Conservation (phyloP, 2,888 invertebrate species). For the Dicyrtomina minuta region DNA sequence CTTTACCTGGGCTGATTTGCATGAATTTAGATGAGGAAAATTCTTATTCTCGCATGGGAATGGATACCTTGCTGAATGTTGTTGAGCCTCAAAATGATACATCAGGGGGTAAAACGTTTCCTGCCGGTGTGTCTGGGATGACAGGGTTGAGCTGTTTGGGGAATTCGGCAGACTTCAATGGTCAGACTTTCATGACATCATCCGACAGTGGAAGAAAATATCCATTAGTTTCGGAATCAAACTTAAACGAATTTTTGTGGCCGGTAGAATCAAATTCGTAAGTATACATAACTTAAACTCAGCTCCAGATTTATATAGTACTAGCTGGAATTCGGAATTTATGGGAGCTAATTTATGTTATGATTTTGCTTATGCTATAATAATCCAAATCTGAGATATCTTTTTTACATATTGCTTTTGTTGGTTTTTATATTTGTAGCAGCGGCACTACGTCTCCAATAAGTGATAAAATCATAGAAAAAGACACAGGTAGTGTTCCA, state of each 20-base stretch:
- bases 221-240: background rate
- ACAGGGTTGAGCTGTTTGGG: too few species aligned
- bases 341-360: too few species aligned
- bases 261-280: background rate
- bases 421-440: too few species aligned
- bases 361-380: too few species aligned
- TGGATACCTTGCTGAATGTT: background rate
- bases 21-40: conserved; percentile 6
- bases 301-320: too few species aligned
- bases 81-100: background rate
- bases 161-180: background rate
- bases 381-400: too few species aligned
- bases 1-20: conserved; percentile 12
- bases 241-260: background rate
- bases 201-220: background rate
- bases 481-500: background rate
- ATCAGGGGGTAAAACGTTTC: background rate
- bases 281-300: background rate
- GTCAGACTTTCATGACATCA: background rate
- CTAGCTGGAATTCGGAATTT: too few species aligned
- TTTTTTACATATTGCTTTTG: too few species aligned
- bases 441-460: too few species aligned
- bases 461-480: too few species aligned
- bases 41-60: background rate
- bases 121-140: too few species aligned